Conservation (phyloP, 37 sponge, comb jelly and placozoan species). For the Spongilla lacustris region DNA sequence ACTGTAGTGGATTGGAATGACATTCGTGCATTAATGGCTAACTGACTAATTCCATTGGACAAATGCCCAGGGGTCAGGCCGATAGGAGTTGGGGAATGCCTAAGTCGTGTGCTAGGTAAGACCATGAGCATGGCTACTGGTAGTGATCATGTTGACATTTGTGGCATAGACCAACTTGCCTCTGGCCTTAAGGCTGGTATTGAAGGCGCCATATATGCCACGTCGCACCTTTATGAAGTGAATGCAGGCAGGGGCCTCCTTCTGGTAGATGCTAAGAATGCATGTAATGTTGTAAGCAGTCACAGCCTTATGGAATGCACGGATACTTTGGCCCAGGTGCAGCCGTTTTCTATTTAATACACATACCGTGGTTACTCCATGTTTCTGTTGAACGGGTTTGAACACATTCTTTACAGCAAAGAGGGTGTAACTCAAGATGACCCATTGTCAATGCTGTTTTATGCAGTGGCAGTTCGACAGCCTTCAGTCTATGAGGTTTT, state of each 20-base stretch:
- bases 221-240: conserved; percentile 40
- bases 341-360: conserved; percentile 36
- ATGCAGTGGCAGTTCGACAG: conserved; percentile 5
- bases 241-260: conserved; percentile 28
- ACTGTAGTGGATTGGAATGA: conserved; percentile 14
- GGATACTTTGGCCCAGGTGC: conserved; percentile 43
- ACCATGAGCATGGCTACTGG: conserved; percentile 26
- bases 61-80: conserved; percentile 29
- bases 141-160: conserved; percentile 12
- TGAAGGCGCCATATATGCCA: conserved; percentile 42
- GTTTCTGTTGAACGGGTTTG: conserved; percentile 8
- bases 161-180: conserved; percentile 22
- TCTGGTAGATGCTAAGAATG: conserved; percentile 29
- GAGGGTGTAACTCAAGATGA: conserved; percentile 55
- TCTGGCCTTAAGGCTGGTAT: conserved; percentile 41
- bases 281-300: conserved; percentile 8
- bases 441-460: conserved; percentile 30
- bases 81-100: conserved; percentile 22
- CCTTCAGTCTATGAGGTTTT: too few relatives aligned
- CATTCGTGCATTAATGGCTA: conserved; percentile 1
- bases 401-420: conserved; percentile 20
- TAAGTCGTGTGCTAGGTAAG: conserved; percentile 20
- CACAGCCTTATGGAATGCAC: conserved; percentile 18
- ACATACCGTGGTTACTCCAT: conserved; percentile 24
- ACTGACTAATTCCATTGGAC: conserved; percentile 3